These are phyloP conservation scores for Cryptophagus acutangulus DNA, from an alignment of 2,888 invertebrate species.

Conservation along the genomic window DNA sequence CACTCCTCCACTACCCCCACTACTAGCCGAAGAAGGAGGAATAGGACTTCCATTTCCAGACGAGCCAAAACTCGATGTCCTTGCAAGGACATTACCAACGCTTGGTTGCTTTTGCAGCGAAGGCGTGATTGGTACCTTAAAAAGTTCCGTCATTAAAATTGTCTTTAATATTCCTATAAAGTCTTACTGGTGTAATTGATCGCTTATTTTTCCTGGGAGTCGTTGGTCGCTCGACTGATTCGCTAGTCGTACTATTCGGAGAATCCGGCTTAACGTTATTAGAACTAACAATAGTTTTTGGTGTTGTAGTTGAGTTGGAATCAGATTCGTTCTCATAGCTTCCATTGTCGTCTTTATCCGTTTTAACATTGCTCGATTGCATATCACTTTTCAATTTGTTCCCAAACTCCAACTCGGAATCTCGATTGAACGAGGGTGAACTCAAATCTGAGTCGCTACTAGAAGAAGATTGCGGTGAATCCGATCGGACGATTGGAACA, in stretches of 20 bases:
- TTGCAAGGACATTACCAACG: conserved; percentile 56
- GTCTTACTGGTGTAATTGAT: conserved; percentile 51
- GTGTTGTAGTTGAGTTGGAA: conserved; percentile 69
- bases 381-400: conserved; percentile 43
- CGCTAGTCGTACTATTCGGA: conserved; percentile 51
- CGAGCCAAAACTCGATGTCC: conserved; percentile 61
- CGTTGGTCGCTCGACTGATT: conserved; percentile 54
- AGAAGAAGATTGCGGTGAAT: conserved; percentile 71
- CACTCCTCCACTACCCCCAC: conserved; percentile 36
- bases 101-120: conserved; percentile 57
- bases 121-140: conserved; percentile 54
- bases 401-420: conserved; percentile 61
- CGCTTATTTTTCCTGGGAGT: conserved; percentile 52
- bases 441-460: conserved; percentile 68
- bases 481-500: conserved; percentile 53
- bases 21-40: conserved; percentile 38
- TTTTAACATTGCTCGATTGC: conserved; percentile 30
- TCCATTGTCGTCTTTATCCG: conserved; percentile 55
- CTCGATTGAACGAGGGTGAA: conserved; percentile 65
- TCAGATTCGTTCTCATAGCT: conserved; percentile 72
- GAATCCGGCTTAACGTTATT: conserved; percentile 49
- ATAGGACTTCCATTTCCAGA: conserved; percentile 41
- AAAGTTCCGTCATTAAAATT: no score
- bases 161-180: background rate
- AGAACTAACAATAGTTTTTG: conserved; percentile 65